Base-by-base conservation (phyloP, 1,140 invertebrate genomes). In the Vollenhovia emeryi region DNA sequence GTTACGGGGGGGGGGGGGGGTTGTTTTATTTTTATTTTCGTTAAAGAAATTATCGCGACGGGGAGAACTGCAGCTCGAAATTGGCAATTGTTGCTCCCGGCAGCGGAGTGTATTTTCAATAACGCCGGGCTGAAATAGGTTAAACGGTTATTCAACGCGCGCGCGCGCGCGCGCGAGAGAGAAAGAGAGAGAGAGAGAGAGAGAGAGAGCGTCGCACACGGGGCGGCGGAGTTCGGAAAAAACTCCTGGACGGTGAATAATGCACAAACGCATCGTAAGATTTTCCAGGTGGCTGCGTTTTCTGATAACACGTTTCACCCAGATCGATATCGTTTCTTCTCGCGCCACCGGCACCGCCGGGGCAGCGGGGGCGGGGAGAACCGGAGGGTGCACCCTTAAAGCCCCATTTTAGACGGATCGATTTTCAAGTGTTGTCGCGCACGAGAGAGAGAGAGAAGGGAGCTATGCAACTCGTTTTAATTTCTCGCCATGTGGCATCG, bases 311-410 rank as follows among this genome's bases (percentile, higher is more conserved):
- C 27, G 78, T 82, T 73, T 82, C 78, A 73, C 21, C 8, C 36
- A 82, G 78, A 82, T 82, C 78, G 66, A 82, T 82, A 82, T 82
- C 78, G 78, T 59, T 59, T 71, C 66, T 71, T 82, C 69, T 71
- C 66, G 78, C 78, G 40, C 66, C 78, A 73, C 45, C 76, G 76
- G n/a, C 33, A 80, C 36, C 55, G 43, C 78, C 27, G 15, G 45
- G n/a, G 8, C 7, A 4, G 30, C 27, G 21, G 45, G 48, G n/a
- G 48, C 30, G 27, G 11, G 59, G 50, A 45, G 64, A 71, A 59
- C 18, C 50, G n/a, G 66, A 71, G 66, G 36, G 50, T 73, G 50
- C 50, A 82, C 66, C n/a, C 66, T 82, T 57, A 82, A 52, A 71
- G 50, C 78, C 66, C 36, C 78, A 82, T 82, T 73, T 76, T 82